Evolutionary conservation across 2,113 vertebrate genomes (phyloP).

Genomic region (human (Homo sapiens)): DNA sequence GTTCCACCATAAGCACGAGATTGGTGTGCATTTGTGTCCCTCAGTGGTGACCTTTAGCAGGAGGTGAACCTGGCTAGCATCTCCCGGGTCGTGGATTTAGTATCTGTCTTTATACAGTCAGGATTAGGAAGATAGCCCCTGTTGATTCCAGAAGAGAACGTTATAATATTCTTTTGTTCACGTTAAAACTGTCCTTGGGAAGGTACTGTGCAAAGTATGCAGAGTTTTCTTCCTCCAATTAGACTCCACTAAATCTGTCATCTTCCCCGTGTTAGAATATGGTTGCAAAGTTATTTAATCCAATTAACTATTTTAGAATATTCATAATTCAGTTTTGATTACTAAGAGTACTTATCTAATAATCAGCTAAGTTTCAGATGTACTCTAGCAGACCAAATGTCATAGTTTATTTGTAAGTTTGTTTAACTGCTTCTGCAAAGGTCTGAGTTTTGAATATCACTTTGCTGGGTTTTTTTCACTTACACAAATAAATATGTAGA

Average conservation of each 20-base stretch:
- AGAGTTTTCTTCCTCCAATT: background rate
- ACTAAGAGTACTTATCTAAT: background rate
- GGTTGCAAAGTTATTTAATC: background rate
- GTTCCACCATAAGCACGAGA: background rate
- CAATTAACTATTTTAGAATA: background rate
- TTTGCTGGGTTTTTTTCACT: background rate
- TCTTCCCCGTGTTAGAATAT: background rate
- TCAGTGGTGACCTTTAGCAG: background rate
- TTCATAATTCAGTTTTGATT: background rate
- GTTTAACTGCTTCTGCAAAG: background rate
- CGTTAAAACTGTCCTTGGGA: constrained; percentile 18
- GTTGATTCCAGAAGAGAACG: background rate
- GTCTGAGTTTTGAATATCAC: constrained; percentile 1
- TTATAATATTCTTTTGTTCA: background rate
- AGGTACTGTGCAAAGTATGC: background rate
- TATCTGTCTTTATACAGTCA: background rate
- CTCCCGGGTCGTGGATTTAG: background rate
- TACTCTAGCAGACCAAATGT: background rate
- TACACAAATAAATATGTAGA: background rate
- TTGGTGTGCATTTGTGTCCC: background rate
- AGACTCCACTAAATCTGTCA: no score
- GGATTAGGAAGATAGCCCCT: constrained; percentile 15
- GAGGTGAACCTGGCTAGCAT: background rate
- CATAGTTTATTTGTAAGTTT: background rate
- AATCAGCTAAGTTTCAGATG: background rate